Conservation (phyloP, 2,113 vertebrate genomes). For the Rostratula benghalensis region DNA sequence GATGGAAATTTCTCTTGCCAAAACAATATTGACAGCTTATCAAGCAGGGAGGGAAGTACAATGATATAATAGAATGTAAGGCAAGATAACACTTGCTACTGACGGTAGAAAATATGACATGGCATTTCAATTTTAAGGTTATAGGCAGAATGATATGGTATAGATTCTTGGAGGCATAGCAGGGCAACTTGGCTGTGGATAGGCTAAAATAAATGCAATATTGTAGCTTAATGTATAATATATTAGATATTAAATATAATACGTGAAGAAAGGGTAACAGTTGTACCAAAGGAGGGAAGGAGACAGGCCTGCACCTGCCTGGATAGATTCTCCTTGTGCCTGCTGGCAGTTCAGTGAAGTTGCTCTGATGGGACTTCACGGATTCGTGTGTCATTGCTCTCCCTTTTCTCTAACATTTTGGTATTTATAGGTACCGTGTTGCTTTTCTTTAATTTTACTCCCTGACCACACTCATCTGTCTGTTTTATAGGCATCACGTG, state of each 20-base stretch:
- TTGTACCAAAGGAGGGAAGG: not conserved
- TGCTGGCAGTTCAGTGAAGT: not conserved
- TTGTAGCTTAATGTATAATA: not conserved
- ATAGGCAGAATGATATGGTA: conserved; percentile 55
- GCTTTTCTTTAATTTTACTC: not conserved
- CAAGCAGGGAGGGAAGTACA: conserved; percentile 61
- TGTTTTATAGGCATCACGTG: not conserved
- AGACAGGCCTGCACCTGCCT: not conserved
- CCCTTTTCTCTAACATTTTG: not conserved
- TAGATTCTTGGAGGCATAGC: not conserved
- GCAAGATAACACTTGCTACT: conserved; percentile 65
- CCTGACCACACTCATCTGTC: not conserved
- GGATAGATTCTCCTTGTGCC: not conserved
- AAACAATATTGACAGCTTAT: conserved; percentile 70
- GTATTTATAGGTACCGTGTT: not conserved
- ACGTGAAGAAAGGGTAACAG: not conserved
- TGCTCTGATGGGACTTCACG: not conserved
- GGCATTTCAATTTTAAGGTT: conserved; percentile 55
- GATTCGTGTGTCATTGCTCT: not conserved
- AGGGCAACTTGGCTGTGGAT: not conserved
- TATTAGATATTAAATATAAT: not conserved
- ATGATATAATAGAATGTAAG: conserved; percentile 65
- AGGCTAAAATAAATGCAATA: not conserved
- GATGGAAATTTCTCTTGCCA: conserved; percentile 73
- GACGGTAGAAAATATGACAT: conserved; percentile 39